Evolutionary conservation across 2,888 invertebrate genomes (phyloP).

Genomic region (Ophion slaviceki): DNA sequence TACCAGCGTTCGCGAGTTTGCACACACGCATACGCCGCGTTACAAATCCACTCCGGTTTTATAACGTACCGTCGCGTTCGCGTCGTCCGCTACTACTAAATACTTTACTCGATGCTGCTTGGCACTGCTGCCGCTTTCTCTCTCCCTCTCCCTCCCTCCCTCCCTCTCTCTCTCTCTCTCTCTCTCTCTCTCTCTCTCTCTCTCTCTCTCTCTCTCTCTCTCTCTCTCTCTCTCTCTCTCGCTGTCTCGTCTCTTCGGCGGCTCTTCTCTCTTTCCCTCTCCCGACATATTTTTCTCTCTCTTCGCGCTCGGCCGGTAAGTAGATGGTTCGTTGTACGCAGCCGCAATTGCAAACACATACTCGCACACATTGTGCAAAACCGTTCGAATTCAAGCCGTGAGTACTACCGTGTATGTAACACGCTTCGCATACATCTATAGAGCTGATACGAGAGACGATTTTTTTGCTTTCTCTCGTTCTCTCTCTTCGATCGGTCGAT

Average conservation of each 20-base stretch:
- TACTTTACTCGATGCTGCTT: conserved; percentile 58
- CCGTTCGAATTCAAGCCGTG: conserved; percentile 58
- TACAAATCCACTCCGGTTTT: conserved; percentile 21
- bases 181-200: too few relatives aligned
- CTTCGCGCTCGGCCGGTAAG: conserved; percentile 63
- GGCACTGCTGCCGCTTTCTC: conserved; percentile 37
- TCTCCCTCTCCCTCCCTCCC: conserved; percentile 1
- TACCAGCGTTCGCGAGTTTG: not conserved
- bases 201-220: conserved; percentile 18
- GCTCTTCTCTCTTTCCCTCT: conserved; percentile 54
- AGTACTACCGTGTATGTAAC: conserved; percentile 42
- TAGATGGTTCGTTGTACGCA: conserved; percentile 65
- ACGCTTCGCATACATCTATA: conserved; percentile 9
- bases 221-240: conserved; percentile 6
- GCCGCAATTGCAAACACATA: conserved; percentile 37
- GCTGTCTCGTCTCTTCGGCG: conserved; percentile 39
- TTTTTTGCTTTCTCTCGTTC: conserved; percentile 15
- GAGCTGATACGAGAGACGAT: conserved; percentile 34
- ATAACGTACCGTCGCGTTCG: conserved; percentile 32
- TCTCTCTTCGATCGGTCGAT: conserved; percentile 58
- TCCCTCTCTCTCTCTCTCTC: too few relatives aligned
- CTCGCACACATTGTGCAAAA: conserved; percentile 40
- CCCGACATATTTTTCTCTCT: conserved; percentile 20
- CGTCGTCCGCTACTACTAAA: conserved; percentile 59
- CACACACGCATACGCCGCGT: not conserved